A percentile compares a stretch with the other conserved stretches of the same genome.
phyloP scores from a whole-genome alignment of 2,888 invertebrate species.

The Ecliptopera silaceata region DNA sequence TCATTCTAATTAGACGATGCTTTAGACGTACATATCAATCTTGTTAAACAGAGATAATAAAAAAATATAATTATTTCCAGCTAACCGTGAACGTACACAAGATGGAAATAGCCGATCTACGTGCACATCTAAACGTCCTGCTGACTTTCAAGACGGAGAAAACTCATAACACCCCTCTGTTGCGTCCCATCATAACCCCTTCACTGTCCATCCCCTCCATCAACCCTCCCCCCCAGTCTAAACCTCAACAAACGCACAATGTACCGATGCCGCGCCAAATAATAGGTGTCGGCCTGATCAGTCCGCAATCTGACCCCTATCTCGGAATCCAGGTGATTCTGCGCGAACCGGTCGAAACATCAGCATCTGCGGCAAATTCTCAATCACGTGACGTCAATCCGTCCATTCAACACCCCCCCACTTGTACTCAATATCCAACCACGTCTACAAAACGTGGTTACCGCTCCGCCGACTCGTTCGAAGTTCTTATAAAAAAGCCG shows the following conservation, averaged over 20 bases:
- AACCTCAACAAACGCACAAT: no score
- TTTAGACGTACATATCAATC: no score
- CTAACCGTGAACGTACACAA: slow-evolving; percentile 60
- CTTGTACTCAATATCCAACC: neutral
- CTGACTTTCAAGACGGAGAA: slow-evolving; percentile 77
- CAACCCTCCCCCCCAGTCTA: no score
- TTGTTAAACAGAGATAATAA: neutral
- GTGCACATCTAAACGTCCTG: slow-evolving; percentile 91
- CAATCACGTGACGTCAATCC: no score
- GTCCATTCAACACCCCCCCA: neutral
- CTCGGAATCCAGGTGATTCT: neutral
- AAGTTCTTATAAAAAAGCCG: neutral
- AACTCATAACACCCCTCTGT: no score
- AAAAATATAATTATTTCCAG: slow-evolving; percentile 39
- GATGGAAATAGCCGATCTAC: slow-evolving; percentile 73
- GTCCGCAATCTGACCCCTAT: neutral
- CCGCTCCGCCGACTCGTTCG: neutral
- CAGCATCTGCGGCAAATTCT: no score
- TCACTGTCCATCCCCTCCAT: no score
- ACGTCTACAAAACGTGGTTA: neutral
- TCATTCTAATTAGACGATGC: no score
- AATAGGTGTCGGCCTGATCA: neutral
- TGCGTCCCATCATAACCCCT: no score
- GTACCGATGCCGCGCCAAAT: neutral
- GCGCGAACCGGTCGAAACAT: no score